Percentiles rank a stretch among this genome's conserved stretches.
Conservation (phyloP, 2,113 vertebrate species). For the Cephalopterus ornatus region DNA sequence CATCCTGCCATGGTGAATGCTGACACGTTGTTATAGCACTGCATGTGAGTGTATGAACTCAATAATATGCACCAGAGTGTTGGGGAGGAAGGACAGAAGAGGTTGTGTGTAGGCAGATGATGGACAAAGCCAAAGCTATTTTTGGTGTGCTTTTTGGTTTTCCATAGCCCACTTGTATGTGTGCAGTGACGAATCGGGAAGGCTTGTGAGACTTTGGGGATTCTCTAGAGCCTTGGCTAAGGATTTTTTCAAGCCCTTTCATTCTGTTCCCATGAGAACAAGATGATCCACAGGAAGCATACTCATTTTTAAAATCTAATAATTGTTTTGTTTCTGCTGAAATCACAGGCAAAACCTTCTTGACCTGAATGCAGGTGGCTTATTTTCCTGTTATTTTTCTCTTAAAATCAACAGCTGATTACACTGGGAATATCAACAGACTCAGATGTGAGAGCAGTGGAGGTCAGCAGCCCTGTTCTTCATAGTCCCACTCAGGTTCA, state of each 20-base stretch:
- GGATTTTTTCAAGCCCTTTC: not conserved
- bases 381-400: not conserved
- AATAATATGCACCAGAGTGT: fast-evolving
- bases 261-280: not conserved
- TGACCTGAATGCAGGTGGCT: not conserved
- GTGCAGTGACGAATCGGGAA: not conserved
- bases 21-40: not conserved
- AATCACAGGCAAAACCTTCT: not conserved
- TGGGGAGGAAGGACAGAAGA: not conserved
- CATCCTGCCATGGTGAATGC: not conserved
- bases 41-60: not conserved
- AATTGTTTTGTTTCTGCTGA: not conserved
- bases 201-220: not conserved
- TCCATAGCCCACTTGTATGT: fast-evolving
- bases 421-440: not conserved
- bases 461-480: not conserved
- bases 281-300: not conserved
- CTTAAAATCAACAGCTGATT: not conserved
- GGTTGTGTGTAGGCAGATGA: not conserved
- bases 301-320: not conserved
- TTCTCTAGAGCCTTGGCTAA: not conserved
- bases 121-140: not conserved
- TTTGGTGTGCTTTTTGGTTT: not conserved
- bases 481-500: not conserved
- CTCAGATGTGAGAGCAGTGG: not conserved